Conservation (phyloP, 2,113 vertebrate genomes). For the Tiliqua scincoides region DNA sequence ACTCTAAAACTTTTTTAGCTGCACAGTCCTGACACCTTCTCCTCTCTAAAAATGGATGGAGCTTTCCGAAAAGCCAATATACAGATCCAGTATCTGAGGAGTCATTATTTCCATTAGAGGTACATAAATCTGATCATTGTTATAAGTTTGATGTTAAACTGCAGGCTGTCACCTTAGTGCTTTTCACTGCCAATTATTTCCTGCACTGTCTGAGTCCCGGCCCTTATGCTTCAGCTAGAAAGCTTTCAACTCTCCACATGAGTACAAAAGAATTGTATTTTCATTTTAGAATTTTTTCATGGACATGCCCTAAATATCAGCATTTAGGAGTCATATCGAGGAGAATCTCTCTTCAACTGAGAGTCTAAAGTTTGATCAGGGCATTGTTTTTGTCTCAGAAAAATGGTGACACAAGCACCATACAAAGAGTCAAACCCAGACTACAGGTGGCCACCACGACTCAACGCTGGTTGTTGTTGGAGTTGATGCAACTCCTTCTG, state of each 20-base stretch:
- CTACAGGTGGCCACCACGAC: background rate
- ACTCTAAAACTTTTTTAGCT: conserved; percentile 17
- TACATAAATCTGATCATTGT: conserved; percentile 49
- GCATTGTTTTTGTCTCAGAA: conserved; percentile 58
- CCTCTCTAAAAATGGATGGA: conserved; percentile 25
- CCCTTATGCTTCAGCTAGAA: conserved; percentile 40
- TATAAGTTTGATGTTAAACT: conserved; percentile 64
- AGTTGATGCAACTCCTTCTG: too few relatives aligned
- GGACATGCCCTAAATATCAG: conserved; percentile 43
- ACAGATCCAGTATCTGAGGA: conserved; percentile 32
- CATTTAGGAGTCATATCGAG: conserved; percentile 44
- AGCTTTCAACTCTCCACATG: conserved; percentile 49
- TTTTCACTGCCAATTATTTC: conserved; percentile 57
- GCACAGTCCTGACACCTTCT: conserved; percentile 31
- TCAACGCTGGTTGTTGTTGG: background rate
- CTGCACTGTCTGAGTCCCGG: conserved; percentile 56
- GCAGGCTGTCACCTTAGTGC: conserved; percentile 57
- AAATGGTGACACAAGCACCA: conserved; percentile 6
- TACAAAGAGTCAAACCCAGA: too few relatives aligned
- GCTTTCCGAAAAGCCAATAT: conserved; percentile 37
- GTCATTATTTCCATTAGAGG: conserved; percentile 50
- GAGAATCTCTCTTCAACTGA: conserved; percentile 36
- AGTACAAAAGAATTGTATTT: conserved; percentile 35
- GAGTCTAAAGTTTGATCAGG: conserved; percentile 49
- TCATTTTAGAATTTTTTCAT: background rate